phyloP scores from a whole-genome alignment of 1,140 invertebrate species.

The Lamellibrachia luymesi region DNA sequence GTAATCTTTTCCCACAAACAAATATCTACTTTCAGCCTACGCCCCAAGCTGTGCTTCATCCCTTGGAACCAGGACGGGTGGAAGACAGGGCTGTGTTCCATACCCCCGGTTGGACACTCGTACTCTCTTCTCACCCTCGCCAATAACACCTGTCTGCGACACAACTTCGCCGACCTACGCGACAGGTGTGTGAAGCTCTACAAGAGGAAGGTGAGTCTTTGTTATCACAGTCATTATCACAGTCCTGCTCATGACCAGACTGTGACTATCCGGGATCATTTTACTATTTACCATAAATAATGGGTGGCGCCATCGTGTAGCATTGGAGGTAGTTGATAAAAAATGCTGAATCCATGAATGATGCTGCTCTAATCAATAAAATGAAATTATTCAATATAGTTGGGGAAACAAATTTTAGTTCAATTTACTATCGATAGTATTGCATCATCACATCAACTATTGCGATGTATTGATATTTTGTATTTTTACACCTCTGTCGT shows the following conservation, averaged over 20 bases:
- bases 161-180: slow-evolving; percentile 50
- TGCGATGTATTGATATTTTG: too few relatives aligned
- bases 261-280: neutral
- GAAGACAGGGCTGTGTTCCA: slow-evolving; percentile 59
- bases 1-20: neutral
- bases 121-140: slow-evolving; percentile 56
- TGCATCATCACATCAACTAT: too few relatives aligned
- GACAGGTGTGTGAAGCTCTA: slow-evolving; percentile 56
- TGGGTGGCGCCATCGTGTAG: neutral
- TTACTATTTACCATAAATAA: neutral
- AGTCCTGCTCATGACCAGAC: too few relatives aligned
- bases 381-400: neutral
- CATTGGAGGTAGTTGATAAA: too few relatives aligned
- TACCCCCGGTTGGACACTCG: slow-evolving; percentile 54
- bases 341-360: too few relatives aligned
- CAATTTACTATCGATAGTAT: too few relatives aligned
- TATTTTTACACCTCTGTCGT: too few relatives aligned
- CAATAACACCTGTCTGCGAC: slow-evolving; percentile 57
- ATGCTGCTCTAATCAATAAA: neutral
- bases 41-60: slow-evolving; percentile 54
- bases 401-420: too few relatives aligned
- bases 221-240: slow-evolving; percentile 21
- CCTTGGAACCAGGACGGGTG: slow-evolving; percentile 59
- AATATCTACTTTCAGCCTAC: slow-evolving; percentile 41
- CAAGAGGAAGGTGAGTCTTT: slow-evolving; percentile 51